Percentiles rank a stretch among this genome's conserved stretches.
Evolutionary conservation across 2,797 vertebrate species (phyloP).

Genomic region (Dendrocincla fuliginosa): DNA sequence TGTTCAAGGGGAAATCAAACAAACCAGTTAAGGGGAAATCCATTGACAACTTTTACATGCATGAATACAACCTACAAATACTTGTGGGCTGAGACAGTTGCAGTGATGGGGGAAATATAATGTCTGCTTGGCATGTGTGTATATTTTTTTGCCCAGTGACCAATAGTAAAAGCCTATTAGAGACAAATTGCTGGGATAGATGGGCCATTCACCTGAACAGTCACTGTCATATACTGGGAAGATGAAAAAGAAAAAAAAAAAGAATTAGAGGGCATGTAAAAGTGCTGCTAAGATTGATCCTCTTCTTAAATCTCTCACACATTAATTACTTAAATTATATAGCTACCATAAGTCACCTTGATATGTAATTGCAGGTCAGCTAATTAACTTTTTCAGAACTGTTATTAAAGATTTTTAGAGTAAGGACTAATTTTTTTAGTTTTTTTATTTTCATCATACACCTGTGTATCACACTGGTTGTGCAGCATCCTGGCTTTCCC

Average conservation of each 20-base stretch:
- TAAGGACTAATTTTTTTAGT: rapidly evolving
- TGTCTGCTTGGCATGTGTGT: background rate
- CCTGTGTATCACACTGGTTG: background rate
- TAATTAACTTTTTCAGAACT: background rate
- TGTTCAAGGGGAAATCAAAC: background rate
- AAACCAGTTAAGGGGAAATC: background rate
- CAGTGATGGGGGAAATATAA: background rate
- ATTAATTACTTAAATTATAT: background rate
- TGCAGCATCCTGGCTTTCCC: background rate
- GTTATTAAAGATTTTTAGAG: background rate
- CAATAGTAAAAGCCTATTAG: background rate
- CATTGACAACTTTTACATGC: rapidly evolving
- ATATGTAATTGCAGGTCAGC: background rate
- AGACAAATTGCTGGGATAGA: background rate
- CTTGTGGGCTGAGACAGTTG: background rate
- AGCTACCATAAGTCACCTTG: background rate
- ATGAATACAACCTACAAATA: background rate
- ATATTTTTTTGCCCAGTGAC: background rate
- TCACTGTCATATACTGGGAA: no score
- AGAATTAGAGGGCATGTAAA: background rate
- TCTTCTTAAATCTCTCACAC: background rate
- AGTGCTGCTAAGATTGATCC: background rate
- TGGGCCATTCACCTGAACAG: background rate
- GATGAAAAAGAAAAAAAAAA: background rate
- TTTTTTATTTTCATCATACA: background rate